Evolutionary conservation across 2,113 vertebrate species (phyloP).

Genomic region (Podocnemis expansa): DNA sequence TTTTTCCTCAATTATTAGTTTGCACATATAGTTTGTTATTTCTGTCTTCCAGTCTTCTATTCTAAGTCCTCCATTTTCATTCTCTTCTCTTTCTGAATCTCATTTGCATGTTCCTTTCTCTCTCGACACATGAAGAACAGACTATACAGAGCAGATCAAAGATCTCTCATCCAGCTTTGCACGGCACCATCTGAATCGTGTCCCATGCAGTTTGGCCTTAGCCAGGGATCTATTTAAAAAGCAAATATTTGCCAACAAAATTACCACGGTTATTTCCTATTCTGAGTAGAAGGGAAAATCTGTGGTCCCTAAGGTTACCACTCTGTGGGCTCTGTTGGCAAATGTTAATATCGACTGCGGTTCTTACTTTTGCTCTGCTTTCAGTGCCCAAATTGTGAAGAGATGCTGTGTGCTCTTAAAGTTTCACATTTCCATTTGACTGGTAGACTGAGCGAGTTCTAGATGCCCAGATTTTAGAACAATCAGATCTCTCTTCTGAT

Average conservation of each 20-base stretch:
- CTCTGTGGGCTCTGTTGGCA: not conserved
- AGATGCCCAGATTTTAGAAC: not conserved
- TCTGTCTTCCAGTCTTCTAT: not conserved
- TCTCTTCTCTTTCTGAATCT: not conserved
- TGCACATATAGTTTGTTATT: not conserved
- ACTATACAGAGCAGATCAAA: not conserved
- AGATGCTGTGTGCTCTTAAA: not conserved
- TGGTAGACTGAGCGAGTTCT: not conserved
- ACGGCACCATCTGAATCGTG: not conserved
- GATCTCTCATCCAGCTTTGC: not conserved
- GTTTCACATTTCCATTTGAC: not conserved
- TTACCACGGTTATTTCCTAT: not conserved
- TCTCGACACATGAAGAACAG: not conserved
- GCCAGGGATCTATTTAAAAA: not conserved
- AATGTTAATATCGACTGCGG: not conserved
- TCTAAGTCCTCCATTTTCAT: not conserved
- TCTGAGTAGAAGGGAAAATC: not conserved
- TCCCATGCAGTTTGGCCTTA: not conserved
- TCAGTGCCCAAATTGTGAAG: not conserved
- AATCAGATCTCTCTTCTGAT: not conserved
- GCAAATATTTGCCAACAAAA: not conserved
- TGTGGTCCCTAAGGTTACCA: not conserved
- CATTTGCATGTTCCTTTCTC: constrained; percentile 33
- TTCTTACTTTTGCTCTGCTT: accelerated
- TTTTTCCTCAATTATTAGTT: constrained; percentile 1